Conservation (phyloP, 2,888 invertebrate species). For the Hipparchia semele region DNA sequence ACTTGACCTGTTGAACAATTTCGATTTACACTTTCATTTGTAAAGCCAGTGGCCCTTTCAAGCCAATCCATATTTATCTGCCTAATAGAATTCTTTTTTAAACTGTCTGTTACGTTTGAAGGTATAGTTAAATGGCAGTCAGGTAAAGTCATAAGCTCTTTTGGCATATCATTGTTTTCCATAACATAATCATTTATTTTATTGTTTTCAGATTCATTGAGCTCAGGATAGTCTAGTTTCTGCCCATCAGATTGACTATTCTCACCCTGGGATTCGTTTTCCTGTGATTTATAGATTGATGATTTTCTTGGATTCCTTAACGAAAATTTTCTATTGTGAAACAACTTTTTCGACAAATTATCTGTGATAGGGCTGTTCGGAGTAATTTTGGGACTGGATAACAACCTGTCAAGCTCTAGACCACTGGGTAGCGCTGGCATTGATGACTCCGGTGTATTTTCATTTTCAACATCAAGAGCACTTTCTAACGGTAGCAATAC, state of each 20-base stretch:
- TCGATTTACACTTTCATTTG: constrained; percentile 47
- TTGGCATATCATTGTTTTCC: neutral
- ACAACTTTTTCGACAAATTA: constrained; percentile 86
- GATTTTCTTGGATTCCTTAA: constrained; percentile 90
- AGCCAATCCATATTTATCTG: constrained; percentile 73
- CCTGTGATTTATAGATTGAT: constrained; percentile 33
- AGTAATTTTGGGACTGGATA: constrained; percentile 51
- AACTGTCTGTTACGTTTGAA: constrained; percentile 41
- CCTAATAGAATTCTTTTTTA: constrained; percentile 51
- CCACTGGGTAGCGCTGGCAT: constrained; percentile 64
- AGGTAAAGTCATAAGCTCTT: constrained; percentile 10
- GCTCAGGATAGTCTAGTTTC: neutral
- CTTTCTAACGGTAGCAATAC: constrained; percentile 48
- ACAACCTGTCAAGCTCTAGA: constrained; percentile 59
- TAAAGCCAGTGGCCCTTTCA: constrained; percentile 71
- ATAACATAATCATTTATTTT: neutral
- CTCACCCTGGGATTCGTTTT: constrained; percentile 40
- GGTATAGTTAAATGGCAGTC: neutral
- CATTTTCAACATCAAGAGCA: constrained; percentile 45
- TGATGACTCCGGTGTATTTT: constrained; percentile 49
- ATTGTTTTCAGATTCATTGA: constrained; percentile 7
- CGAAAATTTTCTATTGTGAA: constrained; percentile 86
- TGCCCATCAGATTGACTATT: constrained; percentile 37
- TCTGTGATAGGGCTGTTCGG: constrained; percentile 67
- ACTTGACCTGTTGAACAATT: constrained; percentile 30